Conservation (phyloP, 92 coral and sea anemone genomes). For the Virgularia gustaviana region DNA sequence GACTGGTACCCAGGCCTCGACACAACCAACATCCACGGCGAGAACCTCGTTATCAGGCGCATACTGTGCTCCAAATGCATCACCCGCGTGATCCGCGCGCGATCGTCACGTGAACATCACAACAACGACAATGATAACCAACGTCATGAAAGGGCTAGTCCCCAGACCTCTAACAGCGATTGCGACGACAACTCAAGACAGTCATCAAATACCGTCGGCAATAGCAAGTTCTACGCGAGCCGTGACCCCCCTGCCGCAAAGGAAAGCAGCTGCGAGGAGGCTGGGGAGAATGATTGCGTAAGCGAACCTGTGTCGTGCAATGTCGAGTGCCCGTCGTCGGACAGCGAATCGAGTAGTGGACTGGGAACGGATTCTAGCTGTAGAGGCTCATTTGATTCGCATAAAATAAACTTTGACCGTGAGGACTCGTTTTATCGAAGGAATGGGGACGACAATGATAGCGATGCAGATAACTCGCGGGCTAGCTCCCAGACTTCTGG, state of each 20-base stretch:
- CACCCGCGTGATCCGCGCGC: constrained; percentile 12
- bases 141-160: not conserved
- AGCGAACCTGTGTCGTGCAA: not conserved
- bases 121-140: not conserved
- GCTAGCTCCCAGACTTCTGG: constrained; percentile 40
- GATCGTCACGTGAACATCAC: not conserved
- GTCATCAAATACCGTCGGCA: not conserved
- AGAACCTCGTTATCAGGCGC: constrained; percentile 80
- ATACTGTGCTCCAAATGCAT: constrained; percentile 90
- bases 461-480: constrained; percentile 16
- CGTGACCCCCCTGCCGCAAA: too few species aligned
- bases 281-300: not conserved
- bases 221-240: constrained; percentile 1
- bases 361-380: constrained; percentile 69
- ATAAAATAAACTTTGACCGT: not conserved
- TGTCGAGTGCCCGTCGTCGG: constrained; percentile 12
- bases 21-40: constrained; percentile 79
- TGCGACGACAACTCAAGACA: not conserved
- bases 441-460: constrained; percentile 21
- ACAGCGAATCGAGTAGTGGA: constrained; percentile 71
- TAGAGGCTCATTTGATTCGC: not conserved
- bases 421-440: constrained; percentile 1
- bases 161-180: not conserved
- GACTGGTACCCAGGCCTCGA: constrained; percentile 99
- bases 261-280: too few species aligned